Evolutionary conservation across 2,797 vertebrate species (phyloP).

Genomic region (Chaetophractus vellerosus): DNA sequence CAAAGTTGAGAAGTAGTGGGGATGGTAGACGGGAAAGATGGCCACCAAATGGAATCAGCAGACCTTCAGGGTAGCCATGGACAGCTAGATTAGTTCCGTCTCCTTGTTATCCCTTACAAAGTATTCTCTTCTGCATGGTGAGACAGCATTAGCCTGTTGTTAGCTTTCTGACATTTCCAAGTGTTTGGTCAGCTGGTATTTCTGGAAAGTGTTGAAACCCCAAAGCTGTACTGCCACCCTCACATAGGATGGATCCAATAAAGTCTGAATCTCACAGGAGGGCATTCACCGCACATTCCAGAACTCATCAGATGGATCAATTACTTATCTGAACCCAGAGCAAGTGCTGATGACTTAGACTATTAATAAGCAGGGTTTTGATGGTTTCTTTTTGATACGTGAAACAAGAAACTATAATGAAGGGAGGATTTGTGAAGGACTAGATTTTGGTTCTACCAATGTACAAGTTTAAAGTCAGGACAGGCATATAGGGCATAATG

Average conservation of each 20-base stretch:
- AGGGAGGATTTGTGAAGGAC: neutral
- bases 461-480: neutral
- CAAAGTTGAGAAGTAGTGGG: neutral
- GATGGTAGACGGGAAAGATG: neutral
- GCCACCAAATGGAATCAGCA: neutral
- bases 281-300: neutral
- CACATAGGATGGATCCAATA: neutral
- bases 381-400: slow-evolving; percentile 33
- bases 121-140: slow-evolving; percentile 22
- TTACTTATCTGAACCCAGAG: slow-evolving; percentile 38
- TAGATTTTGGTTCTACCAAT: slow-evolving; percentile 6
- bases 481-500: neutral
- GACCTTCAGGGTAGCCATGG: neutral
- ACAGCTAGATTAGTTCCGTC: neutral
- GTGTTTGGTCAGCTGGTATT: slow-evolving; percentile 31
- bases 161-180: slow-evolving; percentile 36
- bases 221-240: neutral
- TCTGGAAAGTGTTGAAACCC: slow-evolving; percentile 7
- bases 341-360: neutral
- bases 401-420: slow-evolving; percentile 14
- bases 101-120: neutral
- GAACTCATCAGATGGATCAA: neutral
- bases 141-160: neutral
- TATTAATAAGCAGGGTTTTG: slow-evolving; percentile 33
- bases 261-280: neutral